A percentile compares a stretch with the other conserved stretches of the same genome.
phyloP scores from a whole-genome alignment of 2,888 invertebrate genomes.

The Aspidiotus destructor region DNA sequence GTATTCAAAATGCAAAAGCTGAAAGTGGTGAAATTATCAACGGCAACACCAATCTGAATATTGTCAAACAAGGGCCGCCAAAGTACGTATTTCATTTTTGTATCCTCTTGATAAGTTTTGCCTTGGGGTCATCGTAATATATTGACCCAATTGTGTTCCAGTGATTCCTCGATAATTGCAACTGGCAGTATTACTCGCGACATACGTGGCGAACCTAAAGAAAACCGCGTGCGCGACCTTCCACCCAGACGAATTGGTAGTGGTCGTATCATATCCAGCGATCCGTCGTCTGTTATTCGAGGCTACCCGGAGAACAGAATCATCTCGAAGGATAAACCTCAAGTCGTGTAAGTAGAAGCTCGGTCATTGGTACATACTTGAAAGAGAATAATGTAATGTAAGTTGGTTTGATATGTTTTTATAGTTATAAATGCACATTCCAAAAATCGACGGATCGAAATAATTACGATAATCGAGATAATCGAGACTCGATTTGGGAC shows the following conservation, averaged over 20 bases:
- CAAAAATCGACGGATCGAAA: conserved; percentile 15
- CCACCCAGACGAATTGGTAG: conserved; percentile 33
- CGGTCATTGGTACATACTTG: background rate
- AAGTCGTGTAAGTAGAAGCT: conserved; percentile 15
- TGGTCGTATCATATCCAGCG: conserved; percentile 30
- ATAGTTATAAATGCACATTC: conserved; percentile 15
- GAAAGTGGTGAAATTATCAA: background rate
- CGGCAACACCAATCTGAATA: background rate
- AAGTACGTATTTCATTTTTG: background rate
- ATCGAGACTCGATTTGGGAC: background rate
- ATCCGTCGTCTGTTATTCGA: conserved; percentile 17
- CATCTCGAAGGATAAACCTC: conserved; percentile 19
- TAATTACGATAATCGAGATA: background rate
- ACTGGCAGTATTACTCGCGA: background rate
- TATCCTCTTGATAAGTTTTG: background rate
- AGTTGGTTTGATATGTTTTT: background rate
- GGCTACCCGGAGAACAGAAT: conserved; percentile 16
- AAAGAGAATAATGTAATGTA: background rate
- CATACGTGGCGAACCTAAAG: conserved; percentile 7
- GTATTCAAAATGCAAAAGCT: conserved; percentile 48
- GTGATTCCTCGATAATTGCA: background rate
- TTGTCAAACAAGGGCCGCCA: background rate
- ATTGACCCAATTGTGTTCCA: background rate
- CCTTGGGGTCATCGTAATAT: background rate
- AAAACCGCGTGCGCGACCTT: conserved; percentile 8